Conservation (phyloP, 2,797 vertebrate species). For the Arctocebus calabarensis region DNA sequence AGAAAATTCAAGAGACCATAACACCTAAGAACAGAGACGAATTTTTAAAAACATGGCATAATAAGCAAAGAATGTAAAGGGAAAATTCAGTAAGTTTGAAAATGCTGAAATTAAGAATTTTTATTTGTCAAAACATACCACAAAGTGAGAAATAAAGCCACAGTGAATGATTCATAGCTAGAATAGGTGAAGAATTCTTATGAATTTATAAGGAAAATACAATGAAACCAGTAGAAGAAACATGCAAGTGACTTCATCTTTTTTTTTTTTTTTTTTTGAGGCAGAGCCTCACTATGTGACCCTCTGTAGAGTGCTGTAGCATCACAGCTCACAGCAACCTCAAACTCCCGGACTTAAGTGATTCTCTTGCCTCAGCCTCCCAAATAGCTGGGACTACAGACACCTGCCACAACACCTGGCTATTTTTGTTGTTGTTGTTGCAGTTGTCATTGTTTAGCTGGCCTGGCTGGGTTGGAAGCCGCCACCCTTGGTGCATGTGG, state of each 20-base stretch:
- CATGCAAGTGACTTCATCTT: neutral
- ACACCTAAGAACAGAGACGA: neutral
- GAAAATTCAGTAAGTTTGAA: neutral
- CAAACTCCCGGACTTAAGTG: too few species aligned
- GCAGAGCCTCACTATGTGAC: too few species aligned
- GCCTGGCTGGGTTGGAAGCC: too few species aligned
- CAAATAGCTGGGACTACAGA: too few species aligned
- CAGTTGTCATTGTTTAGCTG: too few species aligned
- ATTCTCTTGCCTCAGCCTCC: too few species aligned
- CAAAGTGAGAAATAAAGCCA: slow-evolving; percentile 1
- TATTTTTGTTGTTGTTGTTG: too few species aligned
- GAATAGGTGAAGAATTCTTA: slow-evolving; percentile 20
- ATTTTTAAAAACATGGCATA: neutral
- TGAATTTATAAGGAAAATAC: slow-evolving; percentile 14
- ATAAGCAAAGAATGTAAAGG: neutral
- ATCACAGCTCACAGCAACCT: too few species aligned
- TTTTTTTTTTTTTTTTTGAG: too few species aligned
- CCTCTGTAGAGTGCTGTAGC: too few species aligned
- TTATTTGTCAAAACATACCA: neutral
- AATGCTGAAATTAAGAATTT: neutral
- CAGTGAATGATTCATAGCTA: neutral
- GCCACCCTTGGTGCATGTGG: too few species aligned
- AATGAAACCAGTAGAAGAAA: slow-evolving; percentile 4
- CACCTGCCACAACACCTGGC: too few species aligned
- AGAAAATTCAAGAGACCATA: neutral